phyloP scores from a whole-genome alignment of 2,113 vertebrate species.

The Miniopterus natalensis region DNA sequence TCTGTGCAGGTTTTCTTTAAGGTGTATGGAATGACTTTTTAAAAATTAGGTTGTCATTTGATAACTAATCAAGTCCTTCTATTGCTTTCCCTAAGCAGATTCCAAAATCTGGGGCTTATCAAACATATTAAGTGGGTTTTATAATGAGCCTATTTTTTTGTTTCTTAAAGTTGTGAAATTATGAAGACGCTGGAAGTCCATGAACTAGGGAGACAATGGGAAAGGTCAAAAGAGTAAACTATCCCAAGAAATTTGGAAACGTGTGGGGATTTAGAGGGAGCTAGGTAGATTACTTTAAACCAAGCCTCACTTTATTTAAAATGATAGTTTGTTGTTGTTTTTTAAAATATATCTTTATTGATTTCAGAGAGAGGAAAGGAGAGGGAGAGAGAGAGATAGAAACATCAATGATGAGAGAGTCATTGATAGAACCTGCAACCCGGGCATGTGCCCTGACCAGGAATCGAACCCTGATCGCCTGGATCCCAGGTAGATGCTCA shows the following conservation, averaged over 20 bases:
- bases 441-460: too few species aligned
- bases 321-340: neutral
- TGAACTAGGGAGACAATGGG: neutral
- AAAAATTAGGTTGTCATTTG: neutral
- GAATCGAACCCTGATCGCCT: too few species aligned
- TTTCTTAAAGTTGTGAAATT: constrained; percentile 38
- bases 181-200: neutral
- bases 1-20: neutral
- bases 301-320: constrained; percentile 41
- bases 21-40: neutral
- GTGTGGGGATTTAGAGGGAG: neutral
- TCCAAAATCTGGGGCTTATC: neutral
- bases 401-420: too few species aligned
- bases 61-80: neutral
- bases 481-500: too few species aligned
- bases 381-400: too few species aligned
- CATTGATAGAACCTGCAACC: too few species aligned
- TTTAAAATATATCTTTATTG: too few species aligned
- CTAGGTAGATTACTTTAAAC: neutral
- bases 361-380: too few species aligned
- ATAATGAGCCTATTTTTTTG: neutral
- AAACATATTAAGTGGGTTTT: neutral
- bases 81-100: neutral
- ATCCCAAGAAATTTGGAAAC: neutral
- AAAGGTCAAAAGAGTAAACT: neutral